phyloP scores from a whole-genome alignment of 2,797 vertebrate species.

The Rhabdomys pumilio region DNA sequence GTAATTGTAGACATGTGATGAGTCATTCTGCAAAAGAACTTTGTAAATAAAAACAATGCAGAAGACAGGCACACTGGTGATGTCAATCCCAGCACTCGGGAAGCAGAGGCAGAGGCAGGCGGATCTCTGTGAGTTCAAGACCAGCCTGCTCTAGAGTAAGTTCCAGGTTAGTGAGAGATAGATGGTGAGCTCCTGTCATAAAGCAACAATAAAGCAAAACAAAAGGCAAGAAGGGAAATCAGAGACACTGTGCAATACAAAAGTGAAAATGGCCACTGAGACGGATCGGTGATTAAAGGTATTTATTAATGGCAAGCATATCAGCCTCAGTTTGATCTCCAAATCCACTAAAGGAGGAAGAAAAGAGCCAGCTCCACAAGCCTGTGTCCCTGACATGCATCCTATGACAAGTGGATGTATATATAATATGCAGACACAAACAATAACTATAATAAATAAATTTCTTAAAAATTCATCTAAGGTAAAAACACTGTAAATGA shows the following conservation, averaged over 20 bases:
- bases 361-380: no score
- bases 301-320: not conserved
- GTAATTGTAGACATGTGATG: not conserved
- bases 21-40: not conserved
- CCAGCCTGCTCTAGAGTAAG: not conserved
- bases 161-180: not conserved
- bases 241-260: not conserved
- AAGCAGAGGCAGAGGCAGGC: not conserved
- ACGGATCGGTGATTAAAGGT: not conserved
- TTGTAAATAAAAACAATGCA: slow-evolving; percentile 11
- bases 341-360: not conserved
- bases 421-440: not conserved
- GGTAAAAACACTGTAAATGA: not conserved
- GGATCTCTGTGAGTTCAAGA: not conserved
- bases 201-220: not conserved
- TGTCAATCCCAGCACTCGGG: not conserved
- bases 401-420: not conserved
- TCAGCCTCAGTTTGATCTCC: not conserved
- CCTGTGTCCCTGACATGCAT: not conserved
- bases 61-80: not conserved
- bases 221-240: not conserved
- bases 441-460: not conserved
- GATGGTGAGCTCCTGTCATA: not conserved
- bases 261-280: not conserved
- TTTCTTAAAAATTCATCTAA: not conserved